Percentiles rank a stretch among this genome's conserved stretches.
Conservation (phyloP, 1,140 invertebrate species). For the Drosophila sulfurigaster region DNA sequence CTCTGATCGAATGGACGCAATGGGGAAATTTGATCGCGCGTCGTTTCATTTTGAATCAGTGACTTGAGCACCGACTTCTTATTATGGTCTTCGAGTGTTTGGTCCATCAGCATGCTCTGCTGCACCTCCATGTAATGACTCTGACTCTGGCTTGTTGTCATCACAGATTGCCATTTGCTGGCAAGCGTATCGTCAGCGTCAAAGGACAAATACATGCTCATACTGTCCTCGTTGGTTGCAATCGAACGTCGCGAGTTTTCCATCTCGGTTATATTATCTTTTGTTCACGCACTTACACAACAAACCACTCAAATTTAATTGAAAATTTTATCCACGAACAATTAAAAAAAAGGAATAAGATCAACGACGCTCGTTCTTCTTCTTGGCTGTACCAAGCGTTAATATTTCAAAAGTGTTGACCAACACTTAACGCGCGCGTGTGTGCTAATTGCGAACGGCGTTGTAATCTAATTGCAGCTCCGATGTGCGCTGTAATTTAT, state of each 20-base stretch:
- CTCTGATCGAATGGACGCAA: conserved; percentile 68
- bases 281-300: neutral
- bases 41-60: conserved; percentile 34
- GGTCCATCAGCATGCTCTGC: conserved; percentile 54
- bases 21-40: conserved; percentile 56
- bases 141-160: conserved; percentile 35
- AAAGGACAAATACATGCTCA: conserved; percentile 78
- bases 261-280: conserved; percentile 21
- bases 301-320: neutral
- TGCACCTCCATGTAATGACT: conserved; percentile 57
- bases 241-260: conserved; percentile 63
- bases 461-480: conserved; percentile 18
- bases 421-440: conserved; percentile 61
- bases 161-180: conserved; percentile 66
- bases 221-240: conserved; percentile 59
- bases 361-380: conserved; percentile 52
- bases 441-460: conserved; percentile 24
- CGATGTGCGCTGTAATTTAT: neutral
- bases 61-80: conserved; percentile 44
- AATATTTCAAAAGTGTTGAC: conserved; percentile 69
- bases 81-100: conserved; percentile 20
- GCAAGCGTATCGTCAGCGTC: conserved; percentile 62
- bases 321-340: neutral
- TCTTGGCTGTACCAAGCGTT: conserved; percentile 67
- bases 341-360: conserved; percentile 15